Evolutionary conservation across 2,797 vertebrate genomes (phyloP), one percentile per base, ranked within the genome.

Genomic region (Rhyacichthys aspro): DNA sequence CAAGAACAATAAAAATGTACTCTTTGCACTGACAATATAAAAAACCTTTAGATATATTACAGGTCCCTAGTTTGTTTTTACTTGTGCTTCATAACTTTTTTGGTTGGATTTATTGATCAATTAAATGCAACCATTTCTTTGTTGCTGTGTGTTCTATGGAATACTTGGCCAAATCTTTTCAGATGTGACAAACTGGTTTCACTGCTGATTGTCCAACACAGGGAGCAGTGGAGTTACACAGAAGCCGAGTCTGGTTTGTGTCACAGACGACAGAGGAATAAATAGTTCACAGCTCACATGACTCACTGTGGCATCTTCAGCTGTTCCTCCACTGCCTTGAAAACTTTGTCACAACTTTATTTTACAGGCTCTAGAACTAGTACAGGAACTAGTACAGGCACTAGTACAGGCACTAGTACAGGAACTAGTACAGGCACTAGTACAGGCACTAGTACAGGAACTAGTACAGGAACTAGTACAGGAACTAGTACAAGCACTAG

Each of bases 221-320:
- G 61, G 53, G 52, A 55, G 39, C 10, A 45, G 63, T 73, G 58
- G 8, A 72, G 67, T 53, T 72, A 76, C 75, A 78, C 68, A 68
- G 74, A 74, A 75, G 80, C 79, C 58, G 83, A 72, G 69, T 53
- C 69, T 78, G 72, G 63, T 65, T 81, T 84, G 81, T 82, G 79
- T 82, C 84, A 74, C 55, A 53, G 63, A 67, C 74, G 68, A 83
- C 59, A 53, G 45, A 85, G 82, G 9, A 81, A 83, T 68, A 87
- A 86, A 86, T 84, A 85, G 84, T 63, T 64, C 74, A 34, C 48
- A 6, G 38, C 23, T 64, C 46, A 66, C 73, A 39, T 75, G 72
- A 76, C 68, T 63, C 69, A 63, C 74, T 83, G 68, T 79, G 80
- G 73, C 61, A 84, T 88, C 81, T 68, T 78, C 84, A 87, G 83